Conservation (phyloP, 2,113 vertebrate species). For the Poeciliopsis prolifica region DNA sequence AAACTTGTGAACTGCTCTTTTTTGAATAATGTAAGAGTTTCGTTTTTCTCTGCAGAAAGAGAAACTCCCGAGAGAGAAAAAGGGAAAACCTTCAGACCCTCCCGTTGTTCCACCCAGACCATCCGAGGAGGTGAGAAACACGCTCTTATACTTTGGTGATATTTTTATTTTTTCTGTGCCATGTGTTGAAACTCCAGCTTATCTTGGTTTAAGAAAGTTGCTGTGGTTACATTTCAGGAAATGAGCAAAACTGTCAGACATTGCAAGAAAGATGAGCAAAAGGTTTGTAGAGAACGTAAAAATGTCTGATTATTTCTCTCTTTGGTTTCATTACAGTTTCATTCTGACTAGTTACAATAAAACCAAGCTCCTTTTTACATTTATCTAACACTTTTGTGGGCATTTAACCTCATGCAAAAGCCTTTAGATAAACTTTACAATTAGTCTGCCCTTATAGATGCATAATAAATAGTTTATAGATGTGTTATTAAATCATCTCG, state of each 20-base stretch:
- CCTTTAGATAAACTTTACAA: too few relatives aligned
- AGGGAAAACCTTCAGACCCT: slow-evolving; percentile 15
- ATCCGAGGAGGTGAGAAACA: slow-evolving; percentile 15
- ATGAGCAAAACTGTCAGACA: slow-evolving; percentile 19
- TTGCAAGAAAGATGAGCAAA: slow-evolving; percentile 29
- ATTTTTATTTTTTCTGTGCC: background rate
- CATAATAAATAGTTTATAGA: too few relatives aligned
- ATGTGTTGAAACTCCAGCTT: background rate
- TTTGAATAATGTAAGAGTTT: background rate
- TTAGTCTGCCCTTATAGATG: too few relatives aligned
- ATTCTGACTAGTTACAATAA: background rate
- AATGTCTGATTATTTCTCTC: background rate
- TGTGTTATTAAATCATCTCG: too few relatives aligned
- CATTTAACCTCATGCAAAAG: background rate
- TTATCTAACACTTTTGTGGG: background rate
- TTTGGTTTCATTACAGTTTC: background rate
- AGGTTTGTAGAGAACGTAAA: slow-evolving; percentile 24
- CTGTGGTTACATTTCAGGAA: slow-evolving; percentile 47
- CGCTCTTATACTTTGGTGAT: slow-evolving; percentile 9
- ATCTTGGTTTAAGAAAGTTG: background rate
- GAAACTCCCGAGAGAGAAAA: slow-evolving; percentile 29
- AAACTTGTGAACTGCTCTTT: background rate
- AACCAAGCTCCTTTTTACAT: background rate
- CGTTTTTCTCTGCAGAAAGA: slow-evolving; percentile 17
- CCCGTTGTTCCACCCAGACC: slow-evolving; percentile 35